A percentile compares a stretch with the other conserved stretches of the same genome.
These are phyloP conservation scores for Sarcophilus harrisii DNA, from an alignment of 2,797 vertebrate species.

Conservation along the genomic window DNA sequence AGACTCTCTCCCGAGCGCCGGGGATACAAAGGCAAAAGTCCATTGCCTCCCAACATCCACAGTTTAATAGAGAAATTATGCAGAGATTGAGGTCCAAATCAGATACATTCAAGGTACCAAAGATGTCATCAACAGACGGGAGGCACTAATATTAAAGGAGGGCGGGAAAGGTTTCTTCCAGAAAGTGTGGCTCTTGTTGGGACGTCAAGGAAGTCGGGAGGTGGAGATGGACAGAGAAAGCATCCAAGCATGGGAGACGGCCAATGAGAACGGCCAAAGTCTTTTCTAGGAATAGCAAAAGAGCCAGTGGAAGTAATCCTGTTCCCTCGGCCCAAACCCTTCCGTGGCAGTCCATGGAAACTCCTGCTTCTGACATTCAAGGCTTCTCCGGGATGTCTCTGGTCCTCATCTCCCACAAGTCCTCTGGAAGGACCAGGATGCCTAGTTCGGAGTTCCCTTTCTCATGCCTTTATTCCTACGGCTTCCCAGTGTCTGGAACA, in stretches of 20 bases:
- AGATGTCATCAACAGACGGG: neutral
- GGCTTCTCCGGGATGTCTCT: neutral
- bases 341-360: neutral
- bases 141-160: neutral
- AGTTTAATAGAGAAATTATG: neutral
- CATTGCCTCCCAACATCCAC: fast-evolving
- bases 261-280: neutral
- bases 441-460: neutral
- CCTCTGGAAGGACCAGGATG: neutral
- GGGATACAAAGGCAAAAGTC: neutral
- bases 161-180: neutral
- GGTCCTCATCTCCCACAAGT: neutral
- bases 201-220: neutral
- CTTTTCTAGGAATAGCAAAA: neutral
- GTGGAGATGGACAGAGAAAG: neutral
- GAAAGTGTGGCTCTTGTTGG: neutral
- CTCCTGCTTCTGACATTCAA: neutral
- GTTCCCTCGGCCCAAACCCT: neutral
- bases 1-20: neutral
- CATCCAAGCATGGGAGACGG: neutral
- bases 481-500: neutral
- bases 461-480: neutral
- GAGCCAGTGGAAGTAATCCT: neutral
- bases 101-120: neutral
- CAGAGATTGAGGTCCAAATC: neutral